phyloP scores from a whole-genome alignment of 2,113 vertebrate species.

The Vombatus ursinus region DNA sequence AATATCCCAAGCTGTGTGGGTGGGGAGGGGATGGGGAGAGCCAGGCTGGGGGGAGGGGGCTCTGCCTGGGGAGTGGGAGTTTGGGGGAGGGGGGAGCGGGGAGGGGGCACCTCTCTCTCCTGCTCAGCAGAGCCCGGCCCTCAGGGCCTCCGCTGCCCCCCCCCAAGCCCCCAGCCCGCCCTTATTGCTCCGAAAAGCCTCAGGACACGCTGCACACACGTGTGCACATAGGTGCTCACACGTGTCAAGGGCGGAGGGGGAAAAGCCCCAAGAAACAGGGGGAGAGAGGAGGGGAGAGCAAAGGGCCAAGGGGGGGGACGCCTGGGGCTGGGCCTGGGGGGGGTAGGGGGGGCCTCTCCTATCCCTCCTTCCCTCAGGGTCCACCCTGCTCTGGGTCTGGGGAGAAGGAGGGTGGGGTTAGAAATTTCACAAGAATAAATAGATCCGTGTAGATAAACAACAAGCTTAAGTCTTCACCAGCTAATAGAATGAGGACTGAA shows the following conservation, averaged over 20 bases:
- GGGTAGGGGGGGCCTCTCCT: constrained; percentile 11
- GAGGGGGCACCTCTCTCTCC: constrained; percentile 55
- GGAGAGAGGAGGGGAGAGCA: constrained; percentile 19
- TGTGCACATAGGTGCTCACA: constrained; percentile 27
- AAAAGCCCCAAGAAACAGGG: constrained; percentile 68
- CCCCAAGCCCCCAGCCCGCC: neutral
- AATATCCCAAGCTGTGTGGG: constrained; percentile 56
- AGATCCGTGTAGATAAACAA: constrained; percentile 86
- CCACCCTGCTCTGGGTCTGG: neutral
- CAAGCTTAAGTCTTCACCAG: constrained; percentile 85
- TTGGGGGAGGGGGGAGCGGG: constrained; percentile 26
- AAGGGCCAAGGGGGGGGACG: neutral
- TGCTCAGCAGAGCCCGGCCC: neutral
- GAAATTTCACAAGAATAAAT: constrained; percentile 89
- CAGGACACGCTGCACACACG: constrained; percentile 50
- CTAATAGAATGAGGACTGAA: constrained; percentile 76
- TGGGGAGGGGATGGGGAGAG: constrained; percentile 52
- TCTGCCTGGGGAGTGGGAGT: constrained; percentile 52
- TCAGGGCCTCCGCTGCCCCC: neutral
- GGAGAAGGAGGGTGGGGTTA: constrained; percentile 47
- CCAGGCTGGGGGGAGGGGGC: constrained; percentile 48
- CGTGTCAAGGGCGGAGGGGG: constrained; percentile 55
- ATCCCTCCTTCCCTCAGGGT: neutral
- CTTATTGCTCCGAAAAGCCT: neutral
- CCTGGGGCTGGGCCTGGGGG: constrained; percentile 31